Evolutionary conservation across 1,140 invertebrate genomes (phyloP), one percentile per base, ranked within the genome.

Genomic region (Chrysopa pallens): DNA sequence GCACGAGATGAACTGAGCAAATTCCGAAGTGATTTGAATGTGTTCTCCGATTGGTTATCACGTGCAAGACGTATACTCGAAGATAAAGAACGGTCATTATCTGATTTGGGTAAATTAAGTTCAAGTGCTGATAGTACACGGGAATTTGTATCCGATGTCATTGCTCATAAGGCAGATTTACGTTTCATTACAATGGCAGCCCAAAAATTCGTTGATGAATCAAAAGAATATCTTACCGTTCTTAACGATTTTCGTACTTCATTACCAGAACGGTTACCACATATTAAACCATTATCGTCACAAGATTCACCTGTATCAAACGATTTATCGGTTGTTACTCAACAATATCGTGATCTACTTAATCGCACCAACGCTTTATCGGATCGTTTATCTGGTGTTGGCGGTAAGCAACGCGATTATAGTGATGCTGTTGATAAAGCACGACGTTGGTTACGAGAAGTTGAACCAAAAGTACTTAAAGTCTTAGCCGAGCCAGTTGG

Each of bases 151-250:
- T 84, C 79, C 42, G 90, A 96, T 61, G 86, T 95, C 0, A 90
- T 94, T 50, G 81, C 87, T 2, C 90, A 94, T 55, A 88, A 94
- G 61, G 91, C 88, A 1, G 91, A 96, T 64, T 63, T 94, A 2
- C 69, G 90, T 17, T 95, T 93, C 58, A 89, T 94, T 43, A 90
- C 87, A 1, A 92, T 95, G 80, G 78, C 86, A 1, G 87, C 86
- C 0, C 88, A 94, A 63, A 93, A 93, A 61, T 95, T 93, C 60
- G 74, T 91, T 31, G 88, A 93, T 53, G 87, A 94, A 59, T 86
- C 85, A 53, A 91, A 89, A 69, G 84, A 90, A 48, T 90, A 87
- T 60, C 62, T 90, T 2, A 70, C 72, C 28, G 67, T 78, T 8
- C 64, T 92, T 29, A 92, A 91, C 58, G 82, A 88, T 42, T 89